phyloP scores from a whole-genome alignment of 2,113 vertebrate genomes.

The Oceanites oceanicus region DNA sequence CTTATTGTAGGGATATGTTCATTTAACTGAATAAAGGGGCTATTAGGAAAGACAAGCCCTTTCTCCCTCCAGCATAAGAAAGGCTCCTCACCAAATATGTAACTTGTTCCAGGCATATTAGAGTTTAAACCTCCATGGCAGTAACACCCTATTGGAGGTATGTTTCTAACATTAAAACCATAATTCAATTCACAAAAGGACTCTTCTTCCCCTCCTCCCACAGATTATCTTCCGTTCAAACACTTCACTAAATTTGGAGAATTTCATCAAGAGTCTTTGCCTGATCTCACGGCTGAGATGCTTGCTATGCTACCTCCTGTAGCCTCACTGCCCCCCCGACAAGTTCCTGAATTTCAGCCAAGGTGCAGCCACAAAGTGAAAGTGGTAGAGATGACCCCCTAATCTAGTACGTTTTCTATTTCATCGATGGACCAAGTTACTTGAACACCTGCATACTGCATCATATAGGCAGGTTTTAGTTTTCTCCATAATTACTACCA shows the following conservation, averaged over 20 bases:
- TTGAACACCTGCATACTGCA: background rate
- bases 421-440: background rate
- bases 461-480: background rate
- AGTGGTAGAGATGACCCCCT: background rate
- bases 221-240: background rate
- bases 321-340: fast-evolving
- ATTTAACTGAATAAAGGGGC: background rate
- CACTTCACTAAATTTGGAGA: background rate
- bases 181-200: background rate
- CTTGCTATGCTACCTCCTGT: background rate
- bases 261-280: background rate
- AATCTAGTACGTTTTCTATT: background rate
- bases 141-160: background rate
- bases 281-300: background rate
- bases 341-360: background rate
- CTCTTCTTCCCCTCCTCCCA: background rate
- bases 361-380: background rate
- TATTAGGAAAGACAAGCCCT: background rate
- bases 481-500: background rate
- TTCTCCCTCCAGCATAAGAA: background rate
- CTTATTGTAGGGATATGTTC: background rate
- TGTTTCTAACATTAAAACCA: background rate
- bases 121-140: background rate
- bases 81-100: background rate
- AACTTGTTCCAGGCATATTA: background rate